phyloP scores from a whole-genome alignment of 2,888 invertebrate species.

The Mylabris sibirica region DNA sequence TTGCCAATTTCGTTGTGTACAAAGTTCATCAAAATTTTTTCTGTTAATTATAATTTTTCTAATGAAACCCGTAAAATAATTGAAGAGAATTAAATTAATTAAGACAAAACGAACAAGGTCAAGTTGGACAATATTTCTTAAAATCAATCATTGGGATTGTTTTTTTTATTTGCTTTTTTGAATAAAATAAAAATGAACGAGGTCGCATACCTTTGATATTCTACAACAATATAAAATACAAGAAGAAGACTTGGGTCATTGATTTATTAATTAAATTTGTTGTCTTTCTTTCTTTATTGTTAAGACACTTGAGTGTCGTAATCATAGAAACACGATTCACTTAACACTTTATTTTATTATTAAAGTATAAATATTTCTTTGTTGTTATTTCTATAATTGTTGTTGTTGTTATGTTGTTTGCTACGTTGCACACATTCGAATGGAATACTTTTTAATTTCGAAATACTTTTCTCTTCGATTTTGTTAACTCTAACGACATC shows the following conservation, averaged over 20 bases:
- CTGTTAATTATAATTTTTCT: background rate
- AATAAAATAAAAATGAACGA: background rate
- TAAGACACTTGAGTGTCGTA: background rate
- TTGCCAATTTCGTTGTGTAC: background rate
- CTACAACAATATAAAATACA: background rate
- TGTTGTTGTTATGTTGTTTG: background rate
- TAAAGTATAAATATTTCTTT: background rate
- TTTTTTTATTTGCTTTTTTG: background rate
- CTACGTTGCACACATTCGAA: background rate
- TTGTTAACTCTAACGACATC: background rate
- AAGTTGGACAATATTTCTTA: background rate
- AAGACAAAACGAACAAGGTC: background rate
- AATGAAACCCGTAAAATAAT: background rate
- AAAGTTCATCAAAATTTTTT: background rate
- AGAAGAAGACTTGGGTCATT: background rate
- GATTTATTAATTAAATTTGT: background rate
- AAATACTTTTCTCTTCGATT: background rate
- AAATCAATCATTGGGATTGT: background rate
- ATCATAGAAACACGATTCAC: background rate
- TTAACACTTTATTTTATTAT: background rate
- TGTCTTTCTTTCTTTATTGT: background rate
- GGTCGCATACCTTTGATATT: background rate
- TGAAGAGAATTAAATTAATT: background rate
- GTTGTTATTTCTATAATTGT: background rate
- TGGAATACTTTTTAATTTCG: background rate